A percentile compares a stretch with the other conserved stretches of the same genome.
These are phyloP conservation scores for Agriotes lineatus DNA, from an alignment of 2,888 invertebrate genomes.

Conservation along the genomic window DNA sequence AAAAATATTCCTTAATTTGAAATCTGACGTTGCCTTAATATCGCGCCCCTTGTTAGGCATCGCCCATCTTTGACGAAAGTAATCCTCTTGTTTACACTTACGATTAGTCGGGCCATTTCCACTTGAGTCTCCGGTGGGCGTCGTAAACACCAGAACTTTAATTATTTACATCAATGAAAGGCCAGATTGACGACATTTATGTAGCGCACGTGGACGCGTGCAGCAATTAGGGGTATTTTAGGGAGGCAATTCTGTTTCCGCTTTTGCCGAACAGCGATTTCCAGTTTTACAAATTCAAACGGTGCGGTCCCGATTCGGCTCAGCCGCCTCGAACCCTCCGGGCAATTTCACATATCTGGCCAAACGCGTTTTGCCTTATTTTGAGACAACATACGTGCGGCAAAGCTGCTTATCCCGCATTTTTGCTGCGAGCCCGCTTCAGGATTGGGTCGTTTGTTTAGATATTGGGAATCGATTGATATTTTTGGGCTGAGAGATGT, in stretches of 20 bases:
- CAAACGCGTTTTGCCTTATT: conserved; percentile 4
- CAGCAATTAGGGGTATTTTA: background rate
- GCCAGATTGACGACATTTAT: conserved; percentile 4
- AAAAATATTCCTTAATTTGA: background rate
- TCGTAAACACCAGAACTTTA: conserved; percentile 12
- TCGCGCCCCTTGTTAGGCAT: background rate
- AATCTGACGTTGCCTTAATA: background rate
- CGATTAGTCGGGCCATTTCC: background rate
- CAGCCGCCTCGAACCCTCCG: background rate
- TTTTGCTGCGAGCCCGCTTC: background rate
- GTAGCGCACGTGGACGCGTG: background rate
- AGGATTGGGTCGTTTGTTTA: background rate
- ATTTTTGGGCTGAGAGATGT: background rate
- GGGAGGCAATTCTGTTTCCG: background rate
- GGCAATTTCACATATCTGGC: background rate
- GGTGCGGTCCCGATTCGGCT: no score
- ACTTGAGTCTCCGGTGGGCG: no score
- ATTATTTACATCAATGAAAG: conserved; percentile 14
- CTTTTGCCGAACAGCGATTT: background rate
- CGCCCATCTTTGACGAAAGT: background rate
- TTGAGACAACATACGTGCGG: conserved; percentile 5
- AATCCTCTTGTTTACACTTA: conserved; percentile 9
- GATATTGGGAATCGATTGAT: background rate
- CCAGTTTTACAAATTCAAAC: background rate
- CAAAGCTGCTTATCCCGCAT: background rate